Base-by-base conservation (phyloP, 2,888 invertebrate species). In the Drosophila merina region DNA sequence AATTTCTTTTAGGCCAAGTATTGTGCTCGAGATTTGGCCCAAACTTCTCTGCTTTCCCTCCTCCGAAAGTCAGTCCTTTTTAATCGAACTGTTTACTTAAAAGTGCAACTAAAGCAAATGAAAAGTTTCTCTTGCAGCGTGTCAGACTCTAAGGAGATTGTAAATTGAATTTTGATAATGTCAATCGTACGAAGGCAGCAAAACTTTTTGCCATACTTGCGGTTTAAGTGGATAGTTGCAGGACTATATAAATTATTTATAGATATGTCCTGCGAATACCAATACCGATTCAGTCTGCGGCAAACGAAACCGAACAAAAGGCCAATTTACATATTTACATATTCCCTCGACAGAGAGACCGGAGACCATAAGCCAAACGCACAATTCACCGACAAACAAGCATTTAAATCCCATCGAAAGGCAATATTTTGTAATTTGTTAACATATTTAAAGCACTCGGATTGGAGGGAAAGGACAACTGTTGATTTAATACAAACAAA, bases 91-190 rank as follows among this genome's bases (percentile, higher is more conserved):
- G 82, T 82, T 82, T 82, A 83, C 82, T 78, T 78, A 83, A 86
- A 82, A 82, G 80, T 82, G 81, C 82, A 86, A 78, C 82, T 76
- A 72, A 80, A 67, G 86, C 82, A 82, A 82, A 82, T 82, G 84
- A 78, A 82, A 82, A 86, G 63, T 82, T 82, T 82, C 64, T 25
- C 38, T 20, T 52, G 20, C 44, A 69, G 72, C 74, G 63, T 73
- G 80, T 75, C 77, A 76, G 70, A 67, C 52, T 59, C 44, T 31
- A 38, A 31, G 49, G 47, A 76, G 86, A 86, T 86, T 85, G 76
- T 79, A 84, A 84, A 84, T 84, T 84, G 87, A 84, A 86, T 84
- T 86, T 75, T 79, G 83, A 84, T 84, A 86, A 86, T 86, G 83
- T 84, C 87, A 84, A 79, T 86, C 76, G 75, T 55, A 67, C 64